Base-by-base conservation (phyloP, 2,888 invertebrate species). In the Drosophila anomalata region DNA sequence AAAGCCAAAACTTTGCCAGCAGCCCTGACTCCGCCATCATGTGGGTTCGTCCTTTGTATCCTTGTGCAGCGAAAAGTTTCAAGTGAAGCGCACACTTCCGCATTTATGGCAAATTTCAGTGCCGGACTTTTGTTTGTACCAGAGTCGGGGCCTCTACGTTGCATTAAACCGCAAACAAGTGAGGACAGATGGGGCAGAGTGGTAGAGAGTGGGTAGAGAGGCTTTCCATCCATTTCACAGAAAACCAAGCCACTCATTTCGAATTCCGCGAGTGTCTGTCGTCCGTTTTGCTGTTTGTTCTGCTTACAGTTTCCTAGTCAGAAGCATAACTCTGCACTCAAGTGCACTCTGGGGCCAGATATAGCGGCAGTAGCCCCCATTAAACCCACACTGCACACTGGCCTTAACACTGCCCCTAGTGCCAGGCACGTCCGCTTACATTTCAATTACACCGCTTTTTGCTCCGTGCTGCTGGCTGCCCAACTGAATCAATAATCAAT, bases 1-100 rank as follows among this genome's bases (percentile, higher is more conserved):
- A 86, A 83, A 80, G 80, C 87, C 78, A 78, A 84, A 84, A 82
- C 86, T 82, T 82, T 82, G 56, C 68, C 71, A 75, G 70, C 78
- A 75, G 74, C 72, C 74, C 17, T n/a, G 66, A 26, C 36, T 20
- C 63, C 44, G 57, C 65, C 53, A 60, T 31, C 66, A 61, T 47
- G 62, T 63, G 69, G 53, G 57, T 17, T 39, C 46, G 48, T 46
- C 58, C 29, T 31, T 60, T 51, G 12, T 69, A 50, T 50, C 69
- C 68, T 55, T 33, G 41, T 60, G 53, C 65, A 55, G 69, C 33
- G 29, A 66, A 87, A 81, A 78, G 84, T 44, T 81, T 81, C 56
- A 39, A 67, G 61, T 24, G 63, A 73, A 41, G 46, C 72, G 67
- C 72, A 53, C 58, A 74, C 87, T 81, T 84, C 70, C 79, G 77